A percentile compares a stretch with the other conserved stretches of the same genome.
These are phyloP conservation scores for Patella caerulea DNA, from an alignment of 2,888 invertebrate genomes.

Conservation along the genomic window DNA sequence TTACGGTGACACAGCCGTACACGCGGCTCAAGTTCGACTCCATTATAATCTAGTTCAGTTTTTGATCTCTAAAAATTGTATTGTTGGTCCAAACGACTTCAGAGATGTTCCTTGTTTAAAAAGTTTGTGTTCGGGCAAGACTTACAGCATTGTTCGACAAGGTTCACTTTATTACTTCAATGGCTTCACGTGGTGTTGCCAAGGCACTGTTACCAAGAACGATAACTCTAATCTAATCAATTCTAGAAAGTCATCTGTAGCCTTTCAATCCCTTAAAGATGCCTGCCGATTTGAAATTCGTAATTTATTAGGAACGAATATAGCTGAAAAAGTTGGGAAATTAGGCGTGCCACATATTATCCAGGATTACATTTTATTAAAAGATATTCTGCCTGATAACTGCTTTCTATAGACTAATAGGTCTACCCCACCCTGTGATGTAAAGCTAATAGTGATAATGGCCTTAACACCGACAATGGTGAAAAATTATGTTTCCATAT, in stretches of 20 bases:
- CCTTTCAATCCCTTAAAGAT: not conserved
- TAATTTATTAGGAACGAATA: not conserved
- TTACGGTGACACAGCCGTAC: not conserved
- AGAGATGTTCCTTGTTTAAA: not conserved
- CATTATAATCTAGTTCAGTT: not conserved
- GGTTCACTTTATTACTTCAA: not conserved
- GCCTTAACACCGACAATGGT: no score
- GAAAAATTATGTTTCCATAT: no score
- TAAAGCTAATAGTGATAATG: no score
- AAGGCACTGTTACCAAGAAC: not conserved
- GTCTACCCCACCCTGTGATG: no score
- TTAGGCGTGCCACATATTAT: not conserved
- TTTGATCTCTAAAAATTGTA: not conserved
- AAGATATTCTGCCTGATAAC: not conserved
- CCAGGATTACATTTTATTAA: not conserved
- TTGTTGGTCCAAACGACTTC: not conserved
- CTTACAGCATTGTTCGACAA: not conserved
- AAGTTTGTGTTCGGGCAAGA: not conserved
- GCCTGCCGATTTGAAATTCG: constrained; percentile 10
- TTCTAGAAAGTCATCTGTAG: not conserved
- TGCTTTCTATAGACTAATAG: no score
- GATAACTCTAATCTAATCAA: no score
- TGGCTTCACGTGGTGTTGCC: not conserved
- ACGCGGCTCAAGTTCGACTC: not conserved
- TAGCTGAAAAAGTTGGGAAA: not conserved